Evolutionary conservation across 2,888 invertebrate species (phyloP), one percentile per base, ranked within the genome.

Genomic region (Meiosimyza decipiens): DNA sequence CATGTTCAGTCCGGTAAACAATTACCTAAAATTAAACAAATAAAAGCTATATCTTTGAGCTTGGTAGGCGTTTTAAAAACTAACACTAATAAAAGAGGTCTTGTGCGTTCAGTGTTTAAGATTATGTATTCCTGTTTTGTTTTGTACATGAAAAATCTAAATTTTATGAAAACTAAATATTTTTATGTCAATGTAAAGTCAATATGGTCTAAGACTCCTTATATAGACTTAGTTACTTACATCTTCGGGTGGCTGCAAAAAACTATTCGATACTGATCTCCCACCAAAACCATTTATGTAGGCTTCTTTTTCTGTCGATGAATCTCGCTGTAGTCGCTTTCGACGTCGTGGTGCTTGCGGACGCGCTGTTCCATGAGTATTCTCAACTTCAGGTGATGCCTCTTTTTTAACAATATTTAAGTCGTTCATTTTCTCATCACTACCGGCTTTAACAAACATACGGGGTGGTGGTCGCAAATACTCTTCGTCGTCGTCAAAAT

Each of bases 1-100:
- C 91, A 79, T 92, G 91, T 81, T 91, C 90, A 77, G 90, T 90
- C 79, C 91, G 90, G 85, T 91, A 91, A 80, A 91, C 90, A 79
- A 91, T 90, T 84, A 91, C 89, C 92, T 92, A 88, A 70, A 68
- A 69, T 50, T n/a, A 13, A 3, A 67, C 64, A 40, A 51, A 15
- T 28, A 57, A 62, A 6, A 40, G 2, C 40, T 9, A 9, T 9
- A 12, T 60, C 9, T 7, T 40, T 40, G 40, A 40, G 9, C 40
- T 40, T 40, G 9, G 40, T 4, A 40, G 6, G 40, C 6, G 40
- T 4, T 0, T 1, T 40, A 9, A 40, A 40, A 40, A 40, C 6
- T 40, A 40, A 2, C 9, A 40, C 28, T 28, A 40, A 40, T 40
- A 9, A 40, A 40, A 40, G 6, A 5, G 28, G 28, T 28, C 28